Conservation (phyloP, 2,888 invertebrate species). For the Drosophila borealis region DNA sequence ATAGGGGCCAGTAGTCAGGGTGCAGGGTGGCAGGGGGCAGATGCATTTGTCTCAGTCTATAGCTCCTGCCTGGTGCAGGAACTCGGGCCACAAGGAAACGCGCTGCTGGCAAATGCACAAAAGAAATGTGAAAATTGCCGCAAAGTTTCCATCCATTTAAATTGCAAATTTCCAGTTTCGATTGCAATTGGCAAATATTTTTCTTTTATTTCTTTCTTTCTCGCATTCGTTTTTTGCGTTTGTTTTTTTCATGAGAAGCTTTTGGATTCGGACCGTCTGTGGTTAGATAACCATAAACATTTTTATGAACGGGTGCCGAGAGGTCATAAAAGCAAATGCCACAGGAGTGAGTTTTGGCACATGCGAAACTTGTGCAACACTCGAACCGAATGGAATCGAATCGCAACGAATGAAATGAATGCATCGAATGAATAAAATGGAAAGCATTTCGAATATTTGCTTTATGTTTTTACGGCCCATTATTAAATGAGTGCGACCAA, state of each 20-base stretch:
- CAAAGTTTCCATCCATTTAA: constrained; percentile 73
- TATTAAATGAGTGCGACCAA: constrained; percentile 44
- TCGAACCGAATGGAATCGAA: constrained; percentile 6
- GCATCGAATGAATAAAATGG: constrained; percentile 25
- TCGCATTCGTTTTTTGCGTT: constrained; percentile 5
- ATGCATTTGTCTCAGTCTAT: constrained; percentile 8
- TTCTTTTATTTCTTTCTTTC: constrained; percentile 22
- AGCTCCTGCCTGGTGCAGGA: constrained; percentile 28
- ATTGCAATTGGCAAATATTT: constrained; percentile 62
- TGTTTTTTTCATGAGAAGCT: constrained; percentile 8
- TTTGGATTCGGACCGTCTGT: constrained; percentile 34
- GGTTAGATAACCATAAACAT: constrained; percentile 61
- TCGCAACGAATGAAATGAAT: constrained; percentile 14
- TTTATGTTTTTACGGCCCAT: constrained; percentile 44
- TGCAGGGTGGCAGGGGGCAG: background rate
- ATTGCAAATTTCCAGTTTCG: constrained; percentile 77
- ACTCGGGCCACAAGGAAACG: constrained; percentile 42
- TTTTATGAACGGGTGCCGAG: constrained; percentile 31
- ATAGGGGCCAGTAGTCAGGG: background rate
- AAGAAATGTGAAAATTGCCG: constrained; percentile 69
- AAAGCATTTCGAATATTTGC: constrained; percentile 42
- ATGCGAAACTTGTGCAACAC: constrained; percentile 39
- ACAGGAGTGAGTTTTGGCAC: constrained; percentile 18
- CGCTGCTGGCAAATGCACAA: constrained; percentile 47
- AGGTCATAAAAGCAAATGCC: constrained; percentile 60